Percentiles rank a stretch among this genome's conserved stretches.
Conservation (phyloP, 2,888 invertebrate species). For the Stomorhina lunata region DNA sequence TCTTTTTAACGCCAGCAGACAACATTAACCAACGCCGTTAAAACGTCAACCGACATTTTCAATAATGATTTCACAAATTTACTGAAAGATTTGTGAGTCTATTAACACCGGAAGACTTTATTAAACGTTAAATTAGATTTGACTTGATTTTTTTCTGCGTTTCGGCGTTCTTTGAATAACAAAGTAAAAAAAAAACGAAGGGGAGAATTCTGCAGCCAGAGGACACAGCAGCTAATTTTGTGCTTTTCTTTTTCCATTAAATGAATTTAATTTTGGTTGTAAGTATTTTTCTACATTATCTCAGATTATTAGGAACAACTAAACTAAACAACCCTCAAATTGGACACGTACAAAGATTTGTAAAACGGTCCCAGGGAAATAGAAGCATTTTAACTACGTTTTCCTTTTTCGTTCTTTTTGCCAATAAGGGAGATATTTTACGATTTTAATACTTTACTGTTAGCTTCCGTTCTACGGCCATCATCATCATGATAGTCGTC, state of each 20-base stretch:
- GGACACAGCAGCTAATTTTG: constrained; percentile 36
- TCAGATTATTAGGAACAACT: constrained; percentile 50
- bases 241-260: not conserved
- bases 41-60: not conserved
- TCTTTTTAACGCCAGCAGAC: not conserved
- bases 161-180: not conserved
- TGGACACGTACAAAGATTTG: constrained; percentile 45
- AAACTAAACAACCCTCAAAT: constrained; percentile 59
- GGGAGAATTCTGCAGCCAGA: no score
- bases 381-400: constrained; percentile 23
- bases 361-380: constrained; percentile 49
- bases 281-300: constrained; percentile 14
- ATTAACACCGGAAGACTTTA: constrained; percentile 61
- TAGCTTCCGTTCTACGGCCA: constrained; percentile 35
- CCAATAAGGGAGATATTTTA: constrained; percentile 22
- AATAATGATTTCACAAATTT: constrained; percentile 19
- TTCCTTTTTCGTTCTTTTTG: constrained; percentile 6
- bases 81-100: constrained; percentile 56
- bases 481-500: not conserved
- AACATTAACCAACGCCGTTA: not conserved
- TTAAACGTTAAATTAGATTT: constrained; percentile 62
- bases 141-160: constrained; percentile 38
- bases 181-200: no score
- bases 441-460: constrained; percentile 38
- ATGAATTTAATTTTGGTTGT: not conserved